phyloP scores from a whole-genome alignment of 2,888 invertebrate species.

The Stenurella melanura region DNA sequence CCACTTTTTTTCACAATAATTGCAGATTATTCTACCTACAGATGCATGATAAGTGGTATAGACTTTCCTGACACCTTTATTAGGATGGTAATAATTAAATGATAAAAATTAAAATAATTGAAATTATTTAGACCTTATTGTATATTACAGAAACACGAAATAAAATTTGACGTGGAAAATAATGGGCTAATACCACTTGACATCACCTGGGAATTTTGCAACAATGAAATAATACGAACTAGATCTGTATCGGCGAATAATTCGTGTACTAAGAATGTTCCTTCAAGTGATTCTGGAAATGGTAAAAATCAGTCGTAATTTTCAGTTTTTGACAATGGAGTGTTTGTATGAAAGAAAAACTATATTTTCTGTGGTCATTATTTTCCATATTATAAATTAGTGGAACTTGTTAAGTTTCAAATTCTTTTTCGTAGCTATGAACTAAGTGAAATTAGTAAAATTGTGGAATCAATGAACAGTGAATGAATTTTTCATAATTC shows the following conservation, averaged over 20 bases:
- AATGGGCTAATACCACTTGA: slow-evolving; percentile 61
- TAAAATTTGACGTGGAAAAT: slow-evolving; percentile 63
- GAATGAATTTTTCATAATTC: too few species aligned
- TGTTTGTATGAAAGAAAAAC: too few species aligned
- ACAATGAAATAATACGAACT: slow-evolving; percentile 46
- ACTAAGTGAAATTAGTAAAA: too few species aligned
- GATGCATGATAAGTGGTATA: slow-evolving; percentile 72
- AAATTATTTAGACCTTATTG: not conserved
- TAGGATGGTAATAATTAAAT: slow-evolving; percentile 72
- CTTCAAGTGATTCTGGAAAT: not conserved
- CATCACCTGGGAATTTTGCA: slow-evolving; percentile 59
- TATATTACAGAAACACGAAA: slow-evolving; percentile 58
- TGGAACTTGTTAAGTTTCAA: too few species aligned
- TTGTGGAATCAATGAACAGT: too few species aligned
- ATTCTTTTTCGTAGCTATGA: too few species aligned
- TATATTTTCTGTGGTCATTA: too few species aligned
- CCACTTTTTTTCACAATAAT: slow-evolving; percentile 74
- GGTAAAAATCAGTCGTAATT: not conserved
- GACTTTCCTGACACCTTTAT: slow-evolving; percentile 77
- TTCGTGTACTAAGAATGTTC: not conserved
- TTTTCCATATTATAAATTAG: too few species aligned
- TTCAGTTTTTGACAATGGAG: too few species aligned
- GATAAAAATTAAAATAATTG: slow-evolving; percentile 5
- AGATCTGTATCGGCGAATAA: not conserved
- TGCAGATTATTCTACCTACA: slow-evolving; percentile 76